A percentile compares a stretch with the other conserved stretches of the same genome.
These are phyloP conservation scores for Lampris incognitus DNA, from an alignment of 2,113 vertebrate genomes.

Conservation along the genomic window DNA sequence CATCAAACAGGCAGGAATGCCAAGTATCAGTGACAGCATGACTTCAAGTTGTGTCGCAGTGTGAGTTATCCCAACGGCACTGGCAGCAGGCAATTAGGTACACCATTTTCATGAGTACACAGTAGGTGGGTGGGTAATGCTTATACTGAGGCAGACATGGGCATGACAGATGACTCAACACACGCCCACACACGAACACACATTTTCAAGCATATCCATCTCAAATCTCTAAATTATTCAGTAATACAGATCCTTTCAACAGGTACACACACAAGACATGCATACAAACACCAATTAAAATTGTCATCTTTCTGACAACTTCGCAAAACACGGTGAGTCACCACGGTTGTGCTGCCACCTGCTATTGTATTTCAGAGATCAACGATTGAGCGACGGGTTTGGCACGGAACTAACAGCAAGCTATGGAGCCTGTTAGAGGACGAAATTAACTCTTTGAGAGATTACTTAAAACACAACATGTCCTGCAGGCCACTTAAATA, in stretches of 20 bases:
- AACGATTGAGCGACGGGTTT: slow-evolving; percentile 55
- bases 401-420: slow-evolving; percentile 50
- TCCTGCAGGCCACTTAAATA: slow-evolving; percentile 32
- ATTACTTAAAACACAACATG: slow-evolving; percentile 34
- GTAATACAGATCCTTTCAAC: slow-evolving; percentile 10
- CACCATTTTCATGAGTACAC: slow-evolving; percentile 44
- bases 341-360: slow-evolving; percentile 34
- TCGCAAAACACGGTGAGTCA: slow-evolving; percentile 67
- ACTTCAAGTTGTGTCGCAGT: slow-evolving; percentile 45
- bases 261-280: neutral
- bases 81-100: slow-evolving; percentile 55
- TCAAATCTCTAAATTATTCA: neutral
- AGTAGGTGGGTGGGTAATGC: slow-evolving; percentile 52
- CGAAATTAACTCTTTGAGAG: slow-evolving; percentile 40
- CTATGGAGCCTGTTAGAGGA: slow-evolving; percentile 39
- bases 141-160: slow-evolving; percentile 31
- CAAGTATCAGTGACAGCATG: slow-evolving; percentile 47
- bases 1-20: slow-evolving; percentile 56
- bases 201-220: neutral
- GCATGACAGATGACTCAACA: slow-evolving; percentile 39
- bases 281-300: slow-evolving; percentile 7
- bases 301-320: slow-evolving; percentile 60
- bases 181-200: slow-evolving; percentile 27
- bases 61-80: slow-evolving; percentile 65
- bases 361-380: slow-evolving; percentile 16